phyloP scores from a whole-genome alignment of 2,888 invertebrate genomes.

The Mechanitis messenoides region DNA sequence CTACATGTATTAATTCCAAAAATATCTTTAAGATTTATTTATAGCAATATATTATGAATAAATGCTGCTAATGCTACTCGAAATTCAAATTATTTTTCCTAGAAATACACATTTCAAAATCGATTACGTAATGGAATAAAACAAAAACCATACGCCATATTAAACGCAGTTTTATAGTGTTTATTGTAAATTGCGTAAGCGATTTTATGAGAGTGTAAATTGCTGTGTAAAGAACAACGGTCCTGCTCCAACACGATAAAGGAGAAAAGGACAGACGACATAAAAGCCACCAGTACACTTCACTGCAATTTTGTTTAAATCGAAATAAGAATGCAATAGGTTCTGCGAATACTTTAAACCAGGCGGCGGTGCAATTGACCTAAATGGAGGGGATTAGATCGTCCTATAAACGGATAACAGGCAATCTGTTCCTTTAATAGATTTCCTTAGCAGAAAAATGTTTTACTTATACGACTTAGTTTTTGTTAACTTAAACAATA shows the following conservation, averaged over 20 bases:
- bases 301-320: neutral
- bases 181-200: slow-evolving; percentile 12
- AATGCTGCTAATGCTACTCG: too few relatives aligned
- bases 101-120: slow-evolving; percentile 8
- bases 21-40: too few relatives aligned
- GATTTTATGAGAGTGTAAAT: slow-evolving; percentile 16
- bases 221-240: slow-evolving; percentile 6
- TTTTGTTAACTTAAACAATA: neutral
- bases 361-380: slow-evolving; percentile 51
- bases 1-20: too few relatives aligned
- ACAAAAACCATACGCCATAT: slow-evolving; percentile 1
- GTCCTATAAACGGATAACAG: slow-evolving; percentile 42
- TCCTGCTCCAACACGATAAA: slow-evolving; percentile 10
- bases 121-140: neutral
- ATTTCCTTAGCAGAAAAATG: slow-evolving; percentile 6
- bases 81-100: neutral
- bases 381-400: slow-evolving; percentile 47
- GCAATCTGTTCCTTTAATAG: slow-evolving; percentile 44
- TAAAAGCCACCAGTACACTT: slow-evolving; percentile 14
- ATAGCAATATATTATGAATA: too few relatives aligned
- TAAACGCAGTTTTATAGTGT: slow-evolving; percentile 10
- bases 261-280: slow-evolving; percentile 7
- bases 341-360: slow-evolving; percentile 20
- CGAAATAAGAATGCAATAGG: slow-evolving; percentile 15
- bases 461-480: too few relatives aligned